Conservation (phyloP, 1,140 invertebrate species). For the Drosophila pallidifrons region DNA sequence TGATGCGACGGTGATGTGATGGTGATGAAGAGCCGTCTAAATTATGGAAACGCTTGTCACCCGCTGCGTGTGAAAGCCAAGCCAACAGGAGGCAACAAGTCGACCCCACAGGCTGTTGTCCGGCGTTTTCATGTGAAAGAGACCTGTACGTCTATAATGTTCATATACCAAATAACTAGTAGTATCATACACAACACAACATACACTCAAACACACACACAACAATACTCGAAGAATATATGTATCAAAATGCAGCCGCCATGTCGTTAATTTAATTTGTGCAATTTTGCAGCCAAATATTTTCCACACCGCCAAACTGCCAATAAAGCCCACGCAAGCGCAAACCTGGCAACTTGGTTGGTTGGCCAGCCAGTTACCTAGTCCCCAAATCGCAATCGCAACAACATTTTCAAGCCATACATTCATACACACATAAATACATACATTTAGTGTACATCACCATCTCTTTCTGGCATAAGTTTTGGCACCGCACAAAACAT, state of each 20-base stretch:
- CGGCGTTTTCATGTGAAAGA: constrained; percentile 43
- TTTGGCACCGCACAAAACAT: constrained; percentile 51
- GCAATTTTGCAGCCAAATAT: constrained; percentile 81
- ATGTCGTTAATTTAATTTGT: constrained; percentile 82
- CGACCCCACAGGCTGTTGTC: constrained; percentile 46
- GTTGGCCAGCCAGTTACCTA: constrained; percentile 62
- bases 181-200: constrained; percentile 38
- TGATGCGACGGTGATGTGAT: constrained; percentile 5
- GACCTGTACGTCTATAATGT: constrained; percentile 29
- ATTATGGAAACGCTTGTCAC: constrained; percentile 82
- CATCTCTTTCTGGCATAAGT: constrained; percentile 63
- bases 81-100: constrained; percentile 24
- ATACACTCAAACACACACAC: constrained; percentile 15
- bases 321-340: constrained; percentile 80
- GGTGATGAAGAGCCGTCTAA: constrained; percentile 80
- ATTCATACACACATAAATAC: neutral
- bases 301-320: constrained; percentile 79
- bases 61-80: constrained; percentile 70
- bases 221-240: neutral
- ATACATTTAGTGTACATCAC: constrained; percentile 18
- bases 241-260: constrained; percentile 61
- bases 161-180: constrained; percentile 15
- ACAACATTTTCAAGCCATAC: constrained; percentile 15
- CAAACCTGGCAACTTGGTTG: constrained; percentile 72
- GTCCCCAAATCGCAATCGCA: constrained; percentile 28